Base-by-base conservation (phyloP, 35 echinoderm and acorn worm genomes). In the Holothuria glaberrima region DNA sequence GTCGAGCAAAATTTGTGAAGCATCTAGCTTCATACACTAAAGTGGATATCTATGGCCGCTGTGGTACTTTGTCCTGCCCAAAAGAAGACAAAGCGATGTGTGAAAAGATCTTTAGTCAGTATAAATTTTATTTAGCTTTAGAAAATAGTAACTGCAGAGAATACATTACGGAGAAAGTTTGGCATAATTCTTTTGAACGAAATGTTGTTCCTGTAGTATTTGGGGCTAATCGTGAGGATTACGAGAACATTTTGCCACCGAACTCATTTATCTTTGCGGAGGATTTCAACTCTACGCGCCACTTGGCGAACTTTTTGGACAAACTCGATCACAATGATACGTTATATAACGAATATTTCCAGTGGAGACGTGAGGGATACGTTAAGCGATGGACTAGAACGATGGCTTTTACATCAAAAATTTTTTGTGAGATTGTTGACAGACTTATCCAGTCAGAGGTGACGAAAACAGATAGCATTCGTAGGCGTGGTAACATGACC, bases 221-320 rank as follows among this genome's bases (percentile, higher is more conserved):
- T 29, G 86, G 86, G 16, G 62, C 86, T 3, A 36, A 68, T 2
- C 31, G 64, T 20, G 20, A 61, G 14, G 62, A 68, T 35, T 88
- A 70, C 44, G 86, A 71, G 59, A 71, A 50, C 1, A 26, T 71
- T 5, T 46, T 68, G 36, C 86, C 86, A 26, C 63, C 63, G 62
- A 88, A 88, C 27, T 88, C 86, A n/a, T 88, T 88, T 28, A 88
- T 88, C 21, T 72, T 70, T 59, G 86, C 86, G 86, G 86, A 68
- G 62, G 86, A 88, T 71, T 88, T 88, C 64, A 68, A 52, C 64
- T 70, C 86, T 32, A 88, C 68, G 4, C 22, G 21, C 56, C 13
- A 88, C 12, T 35, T 88, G 3, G 86, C 68, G 7, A 26, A 71
- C 18, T 88, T 88, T 38, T 30, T 68, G 56, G 48, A 72, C 38